Evolutionary conservation across 2,888 invertebrate genomes (phyloP).

Genomic region (Drosophila buzzatii): DNA sequence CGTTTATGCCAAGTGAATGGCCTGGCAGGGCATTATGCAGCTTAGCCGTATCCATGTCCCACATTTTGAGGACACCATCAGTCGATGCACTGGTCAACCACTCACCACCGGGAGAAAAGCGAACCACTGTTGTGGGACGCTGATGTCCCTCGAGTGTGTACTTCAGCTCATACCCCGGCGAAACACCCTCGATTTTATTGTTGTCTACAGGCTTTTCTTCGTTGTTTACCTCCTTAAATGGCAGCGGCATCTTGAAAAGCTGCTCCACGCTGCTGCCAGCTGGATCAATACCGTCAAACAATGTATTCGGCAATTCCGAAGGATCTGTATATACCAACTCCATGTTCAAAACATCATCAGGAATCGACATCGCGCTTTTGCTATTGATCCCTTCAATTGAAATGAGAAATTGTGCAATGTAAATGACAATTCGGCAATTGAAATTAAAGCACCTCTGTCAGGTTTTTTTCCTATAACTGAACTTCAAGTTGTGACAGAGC

Average conservation of each 20-base stretch:
- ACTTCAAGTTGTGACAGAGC: not conserved
- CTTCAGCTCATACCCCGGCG: slow-evolving; percentile 96
- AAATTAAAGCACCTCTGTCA: not conserved
- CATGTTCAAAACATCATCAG: not conserved
- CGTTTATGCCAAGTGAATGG: slow-evolving; percentile 98
- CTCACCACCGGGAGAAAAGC: slow-evolving; percentile 99
- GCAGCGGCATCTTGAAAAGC: slow-evolving; percentile 46
- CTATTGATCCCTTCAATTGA: not conserved
- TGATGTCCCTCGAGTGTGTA: slow-evolving; percentile 98
- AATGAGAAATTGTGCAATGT: not conserved
- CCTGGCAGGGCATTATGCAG: slow-evolving; percentile 98
- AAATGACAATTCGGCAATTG: not conserved
- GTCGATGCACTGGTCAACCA: slow-evolving; percentile 99
- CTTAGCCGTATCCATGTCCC: slow-evolving; percentile 99
- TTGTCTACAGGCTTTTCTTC: slow-evolving; percentile 82
- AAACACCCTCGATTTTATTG: not conserved
- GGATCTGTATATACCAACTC: slow-evolving; percentile 5
- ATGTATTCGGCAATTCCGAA: not conserved
- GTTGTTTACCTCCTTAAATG: slow-evolving; percentile 1
- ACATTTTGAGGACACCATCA: slow-evolving; percentile 98
- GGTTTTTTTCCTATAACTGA: not conserved
- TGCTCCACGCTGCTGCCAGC: slow-evolving; percentile 4
- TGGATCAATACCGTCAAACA: not conserved
- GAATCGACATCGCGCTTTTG: slow-evolving; percentile 3
- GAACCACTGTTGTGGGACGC: slow-evolving; percentile 98